phyloP scores from a whole-genome alignment of 2,113 vertebrate species.

The Riparia riparia region DNA sequence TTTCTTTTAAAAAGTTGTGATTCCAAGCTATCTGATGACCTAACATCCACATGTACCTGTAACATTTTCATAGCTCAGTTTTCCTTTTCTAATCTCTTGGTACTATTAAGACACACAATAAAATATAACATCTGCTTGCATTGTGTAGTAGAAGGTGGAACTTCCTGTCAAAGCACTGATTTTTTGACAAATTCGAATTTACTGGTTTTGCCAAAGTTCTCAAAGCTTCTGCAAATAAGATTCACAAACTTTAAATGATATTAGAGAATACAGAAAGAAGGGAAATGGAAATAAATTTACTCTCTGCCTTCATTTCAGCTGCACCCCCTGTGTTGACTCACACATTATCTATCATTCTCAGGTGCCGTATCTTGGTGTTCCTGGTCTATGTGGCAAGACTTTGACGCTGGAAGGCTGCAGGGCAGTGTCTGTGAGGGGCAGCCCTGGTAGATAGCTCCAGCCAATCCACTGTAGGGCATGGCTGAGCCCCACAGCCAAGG shows the following conservation, averaged over 20 bases:
- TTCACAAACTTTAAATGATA: neutral
- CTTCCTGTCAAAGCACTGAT: neutral
- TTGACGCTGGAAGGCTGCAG: neutral
- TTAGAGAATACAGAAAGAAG: neutral
- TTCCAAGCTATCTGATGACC: neutral
- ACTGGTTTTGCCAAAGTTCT: neutral
- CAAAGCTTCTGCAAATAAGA: neutral
- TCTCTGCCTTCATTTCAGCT: neutral
- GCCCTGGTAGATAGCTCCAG: neutral
- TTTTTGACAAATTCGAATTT: neutral
- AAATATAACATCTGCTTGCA: neutral
- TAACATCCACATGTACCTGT: neutral
- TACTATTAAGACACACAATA: neutral
- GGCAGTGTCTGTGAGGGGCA: neutral
- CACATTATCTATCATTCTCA: neutral
- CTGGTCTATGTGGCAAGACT: neutral
- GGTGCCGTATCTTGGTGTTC: rapidly evolving
- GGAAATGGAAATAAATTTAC: neutral
- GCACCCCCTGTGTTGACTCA: neutral
- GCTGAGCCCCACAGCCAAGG: neutral
- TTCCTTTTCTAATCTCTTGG: neutral
- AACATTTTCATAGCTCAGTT: neutral
- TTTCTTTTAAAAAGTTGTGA: neutral
- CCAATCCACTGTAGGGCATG: neutral
- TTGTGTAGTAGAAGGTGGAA: neutral